These are phyloP conservation scores for Xiphydria camelus DNA, from an alignment of 2,888 invertebrate species.

Conservation along the genomic window DNA sequence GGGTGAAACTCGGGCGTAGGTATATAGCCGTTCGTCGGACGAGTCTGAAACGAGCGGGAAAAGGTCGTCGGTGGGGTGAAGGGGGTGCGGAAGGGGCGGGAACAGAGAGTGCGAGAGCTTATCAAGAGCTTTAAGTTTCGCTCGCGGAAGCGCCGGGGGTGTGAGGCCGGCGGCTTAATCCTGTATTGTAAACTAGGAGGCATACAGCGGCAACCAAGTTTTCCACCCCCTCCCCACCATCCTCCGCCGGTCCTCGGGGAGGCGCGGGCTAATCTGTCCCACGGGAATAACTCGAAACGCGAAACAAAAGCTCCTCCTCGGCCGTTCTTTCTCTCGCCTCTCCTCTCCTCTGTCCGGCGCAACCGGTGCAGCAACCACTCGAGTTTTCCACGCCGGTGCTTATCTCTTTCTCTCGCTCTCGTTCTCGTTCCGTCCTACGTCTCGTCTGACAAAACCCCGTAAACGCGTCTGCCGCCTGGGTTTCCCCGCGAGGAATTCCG, in stretches of 20 bases:
- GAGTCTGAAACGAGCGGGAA: no score
- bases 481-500: no score
- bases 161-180: constrained; percentile 43
- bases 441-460: no score
- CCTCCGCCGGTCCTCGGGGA: no score
- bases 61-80: no score
- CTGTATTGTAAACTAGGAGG: constrained; percentile 53
- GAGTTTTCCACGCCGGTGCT: no score
- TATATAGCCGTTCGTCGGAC: no score
- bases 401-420: no score
- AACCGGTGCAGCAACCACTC: not conserved
- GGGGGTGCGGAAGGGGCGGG: constrained; percentile 14
- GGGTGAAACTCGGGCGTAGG: constrained; percentile 4
- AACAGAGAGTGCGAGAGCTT: constrained; percentile 38
- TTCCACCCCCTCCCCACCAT: constrained; percentile 31
- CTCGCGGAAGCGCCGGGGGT: constrained; percentile 28
- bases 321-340: constrained; percentile 17
- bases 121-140: constrained; percentile 52
- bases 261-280: constrained; percentile 47
- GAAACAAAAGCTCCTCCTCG: constrained; percentile 41
- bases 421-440: no score
- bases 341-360: constrained; percentile 14
- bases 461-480: no score
- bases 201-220: constrained; percentile 44
- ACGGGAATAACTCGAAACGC: constrained; percentile 48